A percentile compares a stretch with the other conserved stretches of the same genome.
These are phyloP conservation scores for Drosophila erecta DNA, from an alignment of 1,140 invertebrate species.

Conservation along the genomic window DNA sequence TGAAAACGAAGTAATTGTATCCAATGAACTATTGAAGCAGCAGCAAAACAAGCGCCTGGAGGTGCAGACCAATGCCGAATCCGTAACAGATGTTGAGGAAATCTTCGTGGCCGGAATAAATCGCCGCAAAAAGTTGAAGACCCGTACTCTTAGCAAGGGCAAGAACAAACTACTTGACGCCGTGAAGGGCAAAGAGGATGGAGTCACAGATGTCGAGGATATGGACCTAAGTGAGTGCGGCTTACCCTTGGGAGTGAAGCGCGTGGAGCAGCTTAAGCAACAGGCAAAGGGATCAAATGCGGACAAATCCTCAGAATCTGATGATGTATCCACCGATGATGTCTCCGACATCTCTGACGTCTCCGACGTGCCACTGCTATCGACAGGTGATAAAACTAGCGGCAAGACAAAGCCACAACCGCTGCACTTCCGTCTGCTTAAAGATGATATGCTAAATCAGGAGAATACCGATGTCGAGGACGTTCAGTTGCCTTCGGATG, in stretches of 20 bases:
- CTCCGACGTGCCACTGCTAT: slow-evolving; percentile 39
- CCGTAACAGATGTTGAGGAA: slow-evolving; percentile 86
- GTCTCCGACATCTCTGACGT: slow-evolving; percentile 54
- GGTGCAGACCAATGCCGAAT: slow-evolving; percentile 71
- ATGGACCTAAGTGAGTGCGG: slow-evolving; percentile 85
- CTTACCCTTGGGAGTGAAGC: slow-evolving; percentile 52
- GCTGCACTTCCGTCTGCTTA: slow-evolving; percentile 53
- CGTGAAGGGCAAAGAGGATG: slow-evolving; percentile 54
- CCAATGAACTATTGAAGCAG: slow-evolving; percentile 74
- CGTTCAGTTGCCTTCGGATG: slow-evolving; percentile 85
- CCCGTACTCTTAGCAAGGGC: slow-evolving; percentile 68
- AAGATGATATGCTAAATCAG: slow-evolving; percentile 61
- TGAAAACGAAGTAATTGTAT: slow-evolving; percentile 75
- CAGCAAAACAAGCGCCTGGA: slow-evolving; percentile 69
- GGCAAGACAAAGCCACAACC: slow-evolving; percentile 48
- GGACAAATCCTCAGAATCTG: slow-evolving; percentile 58
- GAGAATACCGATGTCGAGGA: slow-evolving; percentile 86
- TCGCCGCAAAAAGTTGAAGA: slow-evolving; percentile 78
- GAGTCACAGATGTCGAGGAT: slow-evolving; percentile 86
- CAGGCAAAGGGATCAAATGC: slow-evolving; percentile 35
- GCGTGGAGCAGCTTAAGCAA: slow-evolving; percentile 68
- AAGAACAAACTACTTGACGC: slow-evolving; percentile 70
- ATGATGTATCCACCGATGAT: slow-evolving; percentile 75
- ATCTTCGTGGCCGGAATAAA: slow-evolving; percentile 82
- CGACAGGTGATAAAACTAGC: slow-evolving; percentile 18